Evolutionary conservation across 2,888 invertebrate genomes (phyloP).

Genomic region (Cyrtodaria siliqua): DNA sequence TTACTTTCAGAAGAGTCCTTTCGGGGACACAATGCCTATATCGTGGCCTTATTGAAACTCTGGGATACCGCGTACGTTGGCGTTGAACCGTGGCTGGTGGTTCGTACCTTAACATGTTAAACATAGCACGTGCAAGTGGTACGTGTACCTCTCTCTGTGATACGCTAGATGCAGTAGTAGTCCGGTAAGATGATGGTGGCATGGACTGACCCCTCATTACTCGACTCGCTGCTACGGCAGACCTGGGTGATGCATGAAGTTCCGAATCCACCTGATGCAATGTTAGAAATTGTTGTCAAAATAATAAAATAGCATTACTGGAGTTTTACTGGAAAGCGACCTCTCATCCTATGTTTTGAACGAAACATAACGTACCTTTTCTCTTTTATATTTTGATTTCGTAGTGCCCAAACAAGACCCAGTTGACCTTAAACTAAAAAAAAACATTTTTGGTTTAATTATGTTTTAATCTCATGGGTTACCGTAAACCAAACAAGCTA

Average conservation of each 20-base stretch:
- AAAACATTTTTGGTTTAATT: slow-evolving; percentile 2
- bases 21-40: slow-evolving; percentile 45
- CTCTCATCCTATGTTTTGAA: no score
- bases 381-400: slow-evolving; percentile 22
- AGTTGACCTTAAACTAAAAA: slow-evolving; percentile 4
- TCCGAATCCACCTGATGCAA: slow-evolving; percentile 77
- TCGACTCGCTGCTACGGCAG: slow-evolving; percentile 74
- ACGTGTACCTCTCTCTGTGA: slow-evolving; percentile 53
- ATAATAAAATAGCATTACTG: not conserved
- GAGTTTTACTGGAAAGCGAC: no score
- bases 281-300: slow-evolving; percentile 41
- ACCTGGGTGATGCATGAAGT: slow-evolving; percentile 73
- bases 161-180: slow-evolving; percentile 6
- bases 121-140: slow-evolving; percentile 63
- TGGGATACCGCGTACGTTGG: slow-evolving; percentile 49
- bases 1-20: slow-evolving; percentile 21
- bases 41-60: slow-evolving; percentile 55
- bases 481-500: no score
- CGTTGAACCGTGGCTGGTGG: slow-evolving; percentile 62
- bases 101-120: slow-evolving; percentile 43
- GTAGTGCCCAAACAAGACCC: slow-evolving; percentile 58
- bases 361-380: no score
- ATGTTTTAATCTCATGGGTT: slow-evolving; percentile 71
- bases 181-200: slow-evolving; percentile 50
- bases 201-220: slow-evolving; percentile 68